Evolutionary conservation across 1,140 invertebrate species (phyloP).

Genomic region (Uloborus diversus): DNA sequence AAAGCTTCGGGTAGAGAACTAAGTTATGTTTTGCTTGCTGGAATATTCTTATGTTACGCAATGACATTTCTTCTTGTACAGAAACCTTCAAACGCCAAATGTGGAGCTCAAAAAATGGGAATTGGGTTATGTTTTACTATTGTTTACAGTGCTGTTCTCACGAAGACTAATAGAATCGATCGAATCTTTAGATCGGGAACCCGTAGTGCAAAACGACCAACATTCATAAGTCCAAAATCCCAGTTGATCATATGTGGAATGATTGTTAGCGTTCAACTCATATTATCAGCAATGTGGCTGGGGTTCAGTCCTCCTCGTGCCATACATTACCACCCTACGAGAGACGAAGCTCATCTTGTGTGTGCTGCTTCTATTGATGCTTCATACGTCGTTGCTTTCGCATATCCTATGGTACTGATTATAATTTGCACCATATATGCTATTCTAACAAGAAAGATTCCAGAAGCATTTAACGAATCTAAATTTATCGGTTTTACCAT

Average conservation of each 20-base stretch:
- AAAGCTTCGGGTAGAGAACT: slow-evolving; percentile 89
- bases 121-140: slow-evolving; percentile 91
- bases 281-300: slow-evolving; percentile 88
- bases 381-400: slow-evolving; percentile 87
- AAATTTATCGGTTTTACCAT: slow-evolving; percentile 94
- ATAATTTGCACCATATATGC: slow-evolving; percentile 89
- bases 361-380: slow-evolving; percentile 87
- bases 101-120: slow-evolving; percentile 65
- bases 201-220: slow-evolving; percentile 85
- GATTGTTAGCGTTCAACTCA: slow-evolving; percentile 82
- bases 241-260: slow-evolving; percentile 89
- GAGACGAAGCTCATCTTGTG: slow-evolving; percentile 89
- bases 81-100: slow-evolving; percentile 66
- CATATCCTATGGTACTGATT: slow-evolving; percentile 87
- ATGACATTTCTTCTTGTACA: slow-evolving; percentile 86
- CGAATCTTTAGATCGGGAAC: slow-evolving; percentile 90
- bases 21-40: slow-evolving; percentile 84
- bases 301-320: slow-evolving; percentile 83
- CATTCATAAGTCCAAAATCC: slow-evolving; percentile 91
- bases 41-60: slow-evolving; percentile 87
- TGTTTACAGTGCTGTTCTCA: slow-evolving; percentile 88
- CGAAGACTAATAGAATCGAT: slow-evolving; percentile 90
- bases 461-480: slow-evolving; percentile 94
- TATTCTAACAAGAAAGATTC: slow-evolving; percentile 89
- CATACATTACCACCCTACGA: slow-evolving; percentile 85